A percentile compares a stretch with the other conserved stretches of the same genome.
Evolutionary conservation across 2,797 vertebrate genomes (phyloP).

Genomic region (Bovichtus diacanthus): DNA sequence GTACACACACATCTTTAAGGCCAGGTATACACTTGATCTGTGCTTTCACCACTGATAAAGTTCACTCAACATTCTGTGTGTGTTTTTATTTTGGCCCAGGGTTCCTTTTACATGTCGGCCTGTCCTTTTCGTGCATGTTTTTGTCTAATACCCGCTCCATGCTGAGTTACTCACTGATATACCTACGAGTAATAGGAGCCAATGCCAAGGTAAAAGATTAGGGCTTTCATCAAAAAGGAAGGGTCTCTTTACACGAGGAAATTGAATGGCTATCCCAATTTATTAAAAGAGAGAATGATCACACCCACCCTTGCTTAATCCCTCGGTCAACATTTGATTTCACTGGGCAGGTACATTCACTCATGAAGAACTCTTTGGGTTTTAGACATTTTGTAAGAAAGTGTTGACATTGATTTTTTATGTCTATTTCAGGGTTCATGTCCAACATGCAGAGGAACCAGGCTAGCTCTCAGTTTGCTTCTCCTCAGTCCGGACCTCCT

Average conservation of each 20-base stretch:
- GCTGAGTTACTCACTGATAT: slow-evolving; percentile 26
- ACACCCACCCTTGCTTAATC: not conserved
- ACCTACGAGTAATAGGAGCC: slow-evolving; percentile 58
- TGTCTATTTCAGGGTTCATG: slow-evolving; percentile 87
- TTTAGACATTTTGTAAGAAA: not conserved
- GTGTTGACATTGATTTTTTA: slow-evolving; percentile 12
- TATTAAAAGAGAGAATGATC: slow-evolving; percentile 24
- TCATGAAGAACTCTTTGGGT: not conserved
- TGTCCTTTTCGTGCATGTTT: slow-evolving; percentile 24
- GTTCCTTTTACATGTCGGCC: slow-evolving; percentile 43
- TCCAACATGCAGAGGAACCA: slow-evolving; percentile 92
- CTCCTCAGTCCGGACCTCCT: slow-evolving; percentile 91
- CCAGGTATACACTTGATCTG: slow-evolving; percentile 20
- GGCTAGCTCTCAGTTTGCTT: slow-evolving; percentile 90
- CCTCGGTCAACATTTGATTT: slow-evolving; percentile 29
- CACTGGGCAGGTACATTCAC: slow-evolving; percentile 6
- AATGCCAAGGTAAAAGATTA: slow-evolving; percentile 38
- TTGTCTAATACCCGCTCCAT: slow-evolving; percentile 7
- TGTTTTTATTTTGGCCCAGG: slow-evolving; percentile 42
- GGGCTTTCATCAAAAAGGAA: slow-evolving; percentile 30
- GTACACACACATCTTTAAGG: slow-evolving; percentile 35
- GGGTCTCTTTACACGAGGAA: slow-evolving; percentile 35
- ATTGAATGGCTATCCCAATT: slow-evolving; percentile 36
- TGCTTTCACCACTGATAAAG: slow-evolving; percentile 6
- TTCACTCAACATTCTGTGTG: slow-evolving; percentile 5